A percentile compares a stretch with the other conserved stretches of the same genome.
phyloP scores from a whole-genome alignment of 2,113 vertebrate species.

The Acrocephalus arundinaceus region DNA sequence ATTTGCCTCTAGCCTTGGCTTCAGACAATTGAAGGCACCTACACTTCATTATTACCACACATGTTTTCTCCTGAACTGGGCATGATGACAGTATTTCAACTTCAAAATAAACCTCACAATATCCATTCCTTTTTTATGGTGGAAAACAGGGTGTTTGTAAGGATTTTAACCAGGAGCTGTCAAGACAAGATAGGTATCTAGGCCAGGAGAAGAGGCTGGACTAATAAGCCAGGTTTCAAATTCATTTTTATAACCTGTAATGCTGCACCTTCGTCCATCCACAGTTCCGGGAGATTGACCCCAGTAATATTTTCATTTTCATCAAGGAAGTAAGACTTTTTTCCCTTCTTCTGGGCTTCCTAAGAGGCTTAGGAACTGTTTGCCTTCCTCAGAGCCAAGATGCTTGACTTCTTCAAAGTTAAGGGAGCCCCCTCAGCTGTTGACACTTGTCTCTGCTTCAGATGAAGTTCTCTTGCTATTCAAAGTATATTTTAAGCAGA shows the following conservation, averaged over 20 bases:
- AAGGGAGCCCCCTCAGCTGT: neutral
- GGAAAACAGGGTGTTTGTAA: neutral
- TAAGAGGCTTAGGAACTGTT: neutral
- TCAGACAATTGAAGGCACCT: neutral
- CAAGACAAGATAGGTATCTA: neutral
- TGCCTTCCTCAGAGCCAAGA: neutral
- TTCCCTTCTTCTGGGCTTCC: neutral
- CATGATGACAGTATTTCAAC: neutral
- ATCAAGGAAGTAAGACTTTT: neutral
- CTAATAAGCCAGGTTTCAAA: neutral
- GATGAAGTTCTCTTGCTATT: neutral
- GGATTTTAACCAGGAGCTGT: neutral
- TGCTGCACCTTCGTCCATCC: neutral
- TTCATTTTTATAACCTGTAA: neutral
- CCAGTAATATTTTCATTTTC: neutral
- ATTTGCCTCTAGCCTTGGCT: slow-evolving; percentile 14
- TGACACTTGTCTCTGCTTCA: neutral
- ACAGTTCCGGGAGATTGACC: neutral
- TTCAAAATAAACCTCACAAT: neutral
- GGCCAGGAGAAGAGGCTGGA: neutral
- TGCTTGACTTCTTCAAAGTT: neutral
- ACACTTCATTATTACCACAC: neutral
- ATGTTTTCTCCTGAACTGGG: neutral
- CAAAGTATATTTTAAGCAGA: neutral
- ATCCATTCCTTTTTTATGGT: neutral